phyloP scores from a whole-genome alignment of 2,888 invertebrate genomes.

The Caenorhabditis sp. region DNA sequence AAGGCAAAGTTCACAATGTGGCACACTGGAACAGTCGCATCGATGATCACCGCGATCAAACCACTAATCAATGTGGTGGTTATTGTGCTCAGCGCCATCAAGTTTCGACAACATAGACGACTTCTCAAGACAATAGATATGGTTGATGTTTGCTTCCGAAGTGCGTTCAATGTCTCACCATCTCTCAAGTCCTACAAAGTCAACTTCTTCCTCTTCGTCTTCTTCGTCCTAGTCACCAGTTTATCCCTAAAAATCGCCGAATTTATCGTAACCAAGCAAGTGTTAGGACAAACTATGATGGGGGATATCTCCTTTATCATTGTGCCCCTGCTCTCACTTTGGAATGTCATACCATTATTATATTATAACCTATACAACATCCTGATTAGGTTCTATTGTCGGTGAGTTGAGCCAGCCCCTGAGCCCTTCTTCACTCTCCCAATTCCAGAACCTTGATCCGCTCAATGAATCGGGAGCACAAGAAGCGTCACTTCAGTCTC shows the following conservation, averaged over 20 bases:
- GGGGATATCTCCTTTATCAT: conserved; percentile 50
- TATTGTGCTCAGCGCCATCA: conserved; percentile 53
- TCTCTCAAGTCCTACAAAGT: conserved; percentile 50
- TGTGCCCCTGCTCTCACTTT: conserved; percentile 62
- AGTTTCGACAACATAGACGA: conserved; percentile 33
- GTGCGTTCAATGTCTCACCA: conserved; percentile 62
- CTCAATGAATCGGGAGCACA: conserved; percentile 62
- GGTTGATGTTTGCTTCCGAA: conserved; percentile 61
- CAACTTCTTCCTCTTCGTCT: conserved; percentile 47
- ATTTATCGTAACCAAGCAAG: conserved; percentile 45
- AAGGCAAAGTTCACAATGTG: conserved; percentile 60
- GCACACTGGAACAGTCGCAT: conserved; percentile 64
- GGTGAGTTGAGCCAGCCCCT: too few relatives aligned
- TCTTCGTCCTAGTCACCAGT: conserved; percentile 47
- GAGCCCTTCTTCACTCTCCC: too few relatives aligned
- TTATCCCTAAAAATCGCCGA: conserved; percentile 52
- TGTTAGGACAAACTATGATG: conserved; percentile 27
- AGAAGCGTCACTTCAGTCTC: conserved; percentile 57
- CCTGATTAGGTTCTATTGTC: conserved; percentile 50
- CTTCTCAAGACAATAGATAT: conserved; percentile 50
- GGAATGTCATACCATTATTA: conserved; percentile 66
- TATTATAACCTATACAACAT: conserved; percentile 64
- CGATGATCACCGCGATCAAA: conserved; percentile 64
- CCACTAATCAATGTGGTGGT: conserved; percentile 61
- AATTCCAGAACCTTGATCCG: conserved; percentile 55